Base-by-base conservation (phyloP, 2,797 vertebrate genomes). In the Eulemur mongoz region DNA sequence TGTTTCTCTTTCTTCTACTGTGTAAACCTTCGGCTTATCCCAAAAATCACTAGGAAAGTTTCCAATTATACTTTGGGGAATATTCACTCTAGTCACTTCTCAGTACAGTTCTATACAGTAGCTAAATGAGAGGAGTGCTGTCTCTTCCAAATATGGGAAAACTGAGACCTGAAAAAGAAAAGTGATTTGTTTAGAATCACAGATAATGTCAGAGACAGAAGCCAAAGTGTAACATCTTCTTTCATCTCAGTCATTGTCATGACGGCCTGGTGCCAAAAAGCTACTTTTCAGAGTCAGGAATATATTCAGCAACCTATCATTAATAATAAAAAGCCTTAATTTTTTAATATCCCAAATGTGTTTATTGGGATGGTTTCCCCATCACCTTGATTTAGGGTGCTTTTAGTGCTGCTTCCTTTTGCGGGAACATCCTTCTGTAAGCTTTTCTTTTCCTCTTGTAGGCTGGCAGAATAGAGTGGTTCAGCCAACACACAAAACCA, bases 141-240 rank as follows among this genome's bases (percentile, higher is more conserved):
- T 93, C 22, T 12, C 79, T 93, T 93, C 76, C 88, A 43, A 96
- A 91, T 86, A 89, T 63, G 96, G 85, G 40, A 83, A 97, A 97
- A 93, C 78, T 75, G 85, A 98, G 81, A 70, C 78, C 95, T 70
- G 67, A 32, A 89, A 80, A 79, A 84, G 73, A 40, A 93, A 89
- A 95, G 45, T n/a, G 78, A 95, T 40, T 69, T 65, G 96, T 94
- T 89, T 96, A 48, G 87, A 78, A 45, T 97, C 90, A 93, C 93
- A n/a, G 30, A 22, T 32, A 25, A 17, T 15, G 50, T 20, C 85
- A 95, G 65, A 72, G 63, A 48, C 32, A 81, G 22, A 61, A 78
- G 38, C 5, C 54, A 69, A 94, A 40, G 8, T 27, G 18, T 4
- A 93, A 23, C 0, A 0, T 35, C 27, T 11, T 69, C 27, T 81